Percentiles rank a stretch among this genome's conserved stretches.
Evolutionary conservation across 2,113 vertebrate genomes (phyloP).

Genomic region (Trachemys scripta): DNA sequence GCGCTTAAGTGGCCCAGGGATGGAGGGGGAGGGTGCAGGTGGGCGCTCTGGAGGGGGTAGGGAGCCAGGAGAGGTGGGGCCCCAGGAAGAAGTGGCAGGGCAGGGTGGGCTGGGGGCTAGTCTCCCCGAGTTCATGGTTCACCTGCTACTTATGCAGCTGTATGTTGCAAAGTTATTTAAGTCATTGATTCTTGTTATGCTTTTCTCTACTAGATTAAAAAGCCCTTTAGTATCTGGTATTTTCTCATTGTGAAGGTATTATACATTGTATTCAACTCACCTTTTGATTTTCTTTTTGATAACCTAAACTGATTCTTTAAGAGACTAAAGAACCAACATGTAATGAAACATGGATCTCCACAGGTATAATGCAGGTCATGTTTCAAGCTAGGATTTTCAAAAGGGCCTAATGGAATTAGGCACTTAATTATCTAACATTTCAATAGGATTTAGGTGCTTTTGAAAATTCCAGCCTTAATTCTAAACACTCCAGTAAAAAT

Average conservation of each 20-base stretch:
- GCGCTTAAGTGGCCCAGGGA: too few species aligned
- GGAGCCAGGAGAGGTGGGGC: too few species aligned
- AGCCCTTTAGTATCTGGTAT: neutral
- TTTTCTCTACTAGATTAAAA: fast-evolving
- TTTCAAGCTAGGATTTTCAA: neutral
- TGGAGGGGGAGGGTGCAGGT: too few species aligned
- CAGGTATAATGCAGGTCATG: neutral
- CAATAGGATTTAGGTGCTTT: neutral
- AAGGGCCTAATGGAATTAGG: neutral
- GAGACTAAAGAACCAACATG: neutral
- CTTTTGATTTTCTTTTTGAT: neutral
- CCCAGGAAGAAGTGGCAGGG: too few species aligned
- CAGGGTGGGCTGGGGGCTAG: too few species aligned
- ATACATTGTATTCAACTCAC: neutral
- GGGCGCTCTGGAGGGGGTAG: too few species aligned
- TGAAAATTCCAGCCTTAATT: neutral
- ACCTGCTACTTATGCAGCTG: neutral
- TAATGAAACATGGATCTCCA: neutral
- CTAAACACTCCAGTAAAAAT: neutral
- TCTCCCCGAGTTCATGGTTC: too few species aligned
- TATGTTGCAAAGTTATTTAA: neutral
- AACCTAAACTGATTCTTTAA: neutral
- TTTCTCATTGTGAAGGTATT: neutral
- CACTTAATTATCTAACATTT: neutral
- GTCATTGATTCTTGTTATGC: neutral